A percentile compares a stretch with the other conserved stretches of the same genome.
phyloP scores from a whole-genome alignment of 1,140 invertebrate species.

The Phortica variegata region DNA sequence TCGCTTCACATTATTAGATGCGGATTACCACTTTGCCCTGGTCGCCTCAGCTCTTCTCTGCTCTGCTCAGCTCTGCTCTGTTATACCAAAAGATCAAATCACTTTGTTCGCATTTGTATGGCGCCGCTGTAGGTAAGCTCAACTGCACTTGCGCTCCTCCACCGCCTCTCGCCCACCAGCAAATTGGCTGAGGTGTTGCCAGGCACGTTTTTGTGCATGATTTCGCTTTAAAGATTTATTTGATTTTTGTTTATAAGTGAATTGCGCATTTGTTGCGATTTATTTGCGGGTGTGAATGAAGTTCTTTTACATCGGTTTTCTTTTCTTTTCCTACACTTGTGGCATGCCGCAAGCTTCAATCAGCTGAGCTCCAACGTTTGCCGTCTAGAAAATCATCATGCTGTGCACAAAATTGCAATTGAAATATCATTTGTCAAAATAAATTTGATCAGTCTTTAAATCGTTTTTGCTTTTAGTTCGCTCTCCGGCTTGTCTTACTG shows the following conservation, averaged over 20 bases:
- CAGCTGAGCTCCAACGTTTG: too few relatives aligned
- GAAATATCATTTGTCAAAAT: slow-evolving; percentile 57
- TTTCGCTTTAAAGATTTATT: slow-evolving; percentile 52
- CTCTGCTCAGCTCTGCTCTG: too few relatives aligned
- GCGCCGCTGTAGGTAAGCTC: slow-evolving; percentile 9
- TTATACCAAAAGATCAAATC: slow-evolving; percentile 55
- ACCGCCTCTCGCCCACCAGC: not conserved
- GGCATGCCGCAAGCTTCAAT: slow-evolving; percentile 5
- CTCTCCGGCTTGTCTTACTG: slow-evolving; percentile 18
- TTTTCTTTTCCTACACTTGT: not conserved
- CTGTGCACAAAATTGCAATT: slow-evolving; percentile 43
- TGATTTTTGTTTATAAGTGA: slow-evolving; percentile 45
- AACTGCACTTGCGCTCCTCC: not conserved
- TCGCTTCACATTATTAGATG: slow-evolving; percentile 54
- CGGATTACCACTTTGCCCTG: slow-evolving; percentile 54
- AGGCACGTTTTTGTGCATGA: slow-evolving; percentile 44
- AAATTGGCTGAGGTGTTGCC: slow-evolving; percentile 40
- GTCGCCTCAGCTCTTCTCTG: too few relatives aligned
- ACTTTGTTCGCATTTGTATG: slow-evolving; percentile 34
- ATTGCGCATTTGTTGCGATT: slow-evolving; percentile 49
- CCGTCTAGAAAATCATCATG: slow-evolving; percentile 17
- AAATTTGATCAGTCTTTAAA: slow-evolving; percentile 38
- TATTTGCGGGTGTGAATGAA: slow-evolving; percentile 22
- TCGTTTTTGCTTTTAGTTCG: slow-evolving; percentile 8
- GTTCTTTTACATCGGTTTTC: not conserved